phyloP scores from a whole-genome alignment of 2,888 invertebrate species.

The Rhyacophila evoluta region DNA sequence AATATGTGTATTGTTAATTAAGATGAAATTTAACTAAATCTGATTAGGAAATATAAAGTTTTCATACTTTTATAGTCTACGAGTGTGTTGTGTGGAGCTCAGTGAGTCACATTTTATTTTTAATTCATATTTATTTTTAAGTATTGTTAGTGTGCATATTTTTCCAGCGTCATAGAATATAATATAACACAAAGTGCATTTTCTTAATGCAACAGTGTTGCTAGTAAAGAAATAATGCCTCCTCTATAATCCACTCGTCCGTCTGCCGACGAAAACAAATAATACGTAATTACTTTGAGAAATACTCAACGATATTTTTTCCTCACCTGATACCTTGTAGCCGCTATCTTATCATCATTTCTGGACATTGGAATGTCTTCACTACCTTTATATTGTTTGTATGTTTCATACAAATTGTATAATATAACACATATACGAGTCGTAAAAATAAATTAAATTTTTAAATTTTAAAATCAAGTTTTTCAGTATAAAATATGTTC shows the following conservation, averaged over 20 bases:
- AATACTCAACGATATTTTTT: slow-evolving; percentile 36
- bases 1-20: too few relatives aligned
- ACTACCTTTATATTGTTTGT: not conserved
- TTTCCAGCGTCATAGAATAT: not conserved
- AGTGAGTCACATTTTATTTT: too few relatives aligned
- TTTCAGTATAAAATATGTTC: too few relatives aligned
- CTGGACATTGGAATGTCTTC: slow-evolving; percentile 2
- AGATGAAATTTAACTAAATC: too few relatives aligned
- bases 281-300: slow-evolving; percentile 41
- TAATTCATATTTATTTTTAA: too few relatives aligned
- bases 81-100: too few relatives aligned
- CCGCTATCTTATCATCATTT: slow-evolving; percentile 31
- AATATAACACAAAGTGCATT: not conserved
- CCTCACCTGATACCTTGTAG: not conserved
- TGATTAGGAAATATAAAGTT: too few relatives aligned
- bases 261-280: slow-evolving; percentile 40
- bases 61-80: too few relatives aligned
- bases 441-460: too few relatives aligned
- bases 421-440: too few relatives aligned
- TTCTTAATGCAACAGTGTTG: slow-evolving; percentile 5
- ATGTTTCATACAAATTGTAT: too few relatives aligned
- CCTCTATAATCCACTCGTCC: not conserved
- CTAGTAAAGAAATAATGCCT: not conserved
- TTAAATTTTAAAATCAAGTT: too few relatives aligned
- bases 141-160: not conserved